Evolutionary conservation across 1,140 invertebrate species (phyloP).

Genomic region (Sarcophaga bullata): DNA sequence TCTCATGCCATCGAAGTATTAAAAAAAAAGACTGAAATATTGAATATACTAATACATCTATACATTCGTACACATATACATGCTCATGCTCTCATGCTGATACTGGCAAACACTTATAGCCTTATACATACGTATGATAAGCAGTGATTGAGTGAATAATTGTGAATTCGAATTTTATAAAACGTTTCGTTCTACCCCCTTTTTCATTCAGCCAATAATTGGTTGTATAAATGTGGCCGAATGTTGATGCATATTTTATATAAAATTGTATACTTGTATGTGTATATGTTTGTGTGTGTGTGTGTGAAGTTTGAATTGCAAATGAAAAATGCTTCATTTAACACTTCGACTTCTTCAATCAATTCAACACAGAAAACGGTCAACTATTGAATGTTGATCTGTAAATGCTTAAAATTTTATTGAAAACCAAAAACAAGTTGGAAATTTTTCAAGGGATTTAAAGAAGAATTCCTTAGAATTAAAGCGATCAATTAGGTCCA

Average conservation of each 20-base stretch:
- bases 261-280: background rate
- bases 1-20: background rate
- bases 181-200: background rate
- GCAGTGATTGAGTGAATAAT: background rate
- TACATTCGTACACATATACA: no score
- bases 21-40: background rate
- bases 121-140: background rate
- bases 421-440: background rate
- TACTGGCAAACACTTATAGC: background rate
- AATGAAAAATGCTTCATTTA: constrained; percentile 25
- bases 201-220: background rate
- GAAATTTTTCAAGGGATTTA: background rate
- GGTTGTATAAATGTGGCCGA: background rate
- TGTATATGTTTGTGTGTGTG: background rate
- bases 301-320: background rate
- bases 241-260: no score
- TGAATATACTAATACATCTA: background rate
- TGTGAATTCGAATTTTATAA: background rate
- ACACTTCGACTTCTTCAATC: constrained; percentile 1
- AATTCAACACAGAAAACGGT: background rate
- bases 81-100: background rate
- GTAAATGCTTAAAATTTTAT: background rate
- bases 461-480: no score
- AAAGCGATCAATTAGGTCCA: no score
- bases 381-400: background rate